Evolutionary conservation across 2,888 invertebrate genomes (phyloP).

Genomic region (Diadegma fenestrale): DNA sequence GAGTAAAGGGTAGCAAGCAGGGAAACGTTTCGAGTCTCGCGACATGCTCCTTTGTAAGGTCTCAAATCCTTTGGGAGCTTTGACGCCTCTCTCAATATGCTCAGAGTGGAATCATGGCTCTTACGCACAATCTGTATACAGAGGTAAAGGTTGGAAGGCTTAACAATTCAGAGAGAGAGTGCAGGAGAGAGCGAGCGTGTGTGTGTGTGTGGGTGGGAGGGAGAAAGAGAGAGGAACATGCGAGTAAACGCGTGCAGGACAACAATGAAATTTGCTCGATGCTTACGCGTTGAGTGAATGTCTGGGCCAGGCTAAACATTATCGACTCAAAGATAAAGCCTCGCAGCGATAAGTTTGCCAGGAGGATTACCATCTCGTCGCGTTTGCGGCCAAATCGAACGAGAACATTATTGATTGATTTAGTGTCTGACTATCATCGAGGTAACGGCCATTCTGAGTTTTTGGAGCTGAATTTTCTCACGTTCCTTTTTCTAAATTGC

Average conservation of each 20-base stretch:
- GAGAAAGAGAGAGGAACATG: not conserved
- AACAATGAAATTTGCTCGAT: constrained; percentile 40
- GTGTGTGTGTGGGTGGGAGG: not conserved
- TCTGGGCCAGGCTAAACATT: not conserved
- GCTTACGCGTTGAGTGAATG: not conserved
- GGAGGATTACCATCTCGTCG: not conserved
- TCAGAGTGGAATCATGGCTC: constrained; percentile 38
- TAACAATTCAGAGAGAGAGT: constrained; percentile 15
- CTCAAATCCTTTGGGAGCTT: constrained; percentile 66
- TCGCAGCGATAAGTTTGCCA: not conserved
- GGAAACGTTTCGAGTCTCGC: constrained; percentile 47
- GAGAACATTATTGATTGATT: not conserved
- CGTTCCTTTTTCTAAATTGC: too few relatives aligned
- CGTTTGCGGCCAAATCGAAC: not conserved
- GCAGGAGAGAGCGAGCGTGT: not conserved
- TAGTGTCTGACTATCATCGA: too few relatives aligned
- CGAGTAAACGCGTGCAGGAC: constrained; percentile 4
- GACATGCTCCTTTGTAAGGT: constrained; percentile 63
- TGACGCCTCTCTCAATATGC: constrained; percentile 64
- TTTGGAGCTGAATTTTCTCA: too few relatives aligned
- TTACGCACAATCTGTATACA: constrained; percentile 30
- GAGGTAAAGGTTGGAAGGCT: constrained; percentile 40
- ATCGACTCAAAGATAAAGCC: not conserved
- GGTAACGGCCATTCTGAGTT: not conserved
- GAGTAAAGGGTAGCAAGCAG: constrained; percentile 19